These are phyloP conservation scores for Chrysaora quinquecirrha DNA, from an alignment of 30 jellyfish, hydroid and myxozoan species.

Conservation along the genomic window DNA sequence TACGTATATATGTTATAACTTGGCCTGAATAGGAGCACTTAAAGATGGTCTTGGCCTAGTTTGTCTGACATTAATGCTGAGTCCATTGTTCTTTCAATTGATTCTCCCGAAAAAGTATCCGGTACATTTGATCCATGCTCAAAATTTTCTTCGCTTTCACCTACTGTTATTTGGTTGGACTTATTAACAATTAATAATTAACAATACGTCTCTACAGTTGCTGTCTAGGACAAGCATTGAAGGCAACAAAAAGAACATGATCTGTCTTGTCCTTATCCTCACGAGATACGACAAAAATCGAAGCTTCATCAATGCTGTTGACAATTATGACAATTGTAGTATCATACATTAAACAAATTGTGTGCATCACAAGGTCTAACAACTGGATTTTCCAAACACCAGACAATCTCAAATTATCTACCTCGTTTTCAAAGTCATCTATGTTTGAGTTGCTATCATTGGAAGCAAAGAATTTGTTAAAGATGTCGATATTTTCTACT, in stretches of 20 bases:
- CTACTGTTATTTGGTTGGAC: background rate
- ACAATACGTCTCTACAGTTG: background rate
- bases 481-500: background rate
- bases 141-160: background rate
- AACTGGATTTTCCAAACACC: background rate
- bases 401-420: background rate
- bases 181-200: no score
- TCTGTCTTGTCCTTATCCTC: background rate
- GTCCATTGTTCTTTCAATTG: background rate
- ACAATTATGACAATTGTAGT: background rate
- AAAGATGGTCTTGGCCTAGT: background rate
- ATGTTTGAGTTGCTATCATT: background rate
- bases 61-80: background rate
- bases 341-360: background rate
- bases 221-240: background rate
- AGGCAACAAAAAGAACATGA: background rate
- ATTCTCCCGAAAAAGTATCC: background rate
- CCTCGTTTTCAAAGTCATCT: background rate
- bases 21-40: background rate
- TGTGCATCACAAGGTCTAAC: background rate
- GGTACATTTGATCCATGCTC: background rate
- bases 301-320: background rate
- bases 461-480: background rate
- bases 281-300: background rate
- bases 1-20: background rate